Percentiles rank a stretch among this genome's conserved stretches.
Evolutionary conservation across 2,888 invertebrate genomes (phyloP).

Genomic region (Aplocera efformata): DNA sequence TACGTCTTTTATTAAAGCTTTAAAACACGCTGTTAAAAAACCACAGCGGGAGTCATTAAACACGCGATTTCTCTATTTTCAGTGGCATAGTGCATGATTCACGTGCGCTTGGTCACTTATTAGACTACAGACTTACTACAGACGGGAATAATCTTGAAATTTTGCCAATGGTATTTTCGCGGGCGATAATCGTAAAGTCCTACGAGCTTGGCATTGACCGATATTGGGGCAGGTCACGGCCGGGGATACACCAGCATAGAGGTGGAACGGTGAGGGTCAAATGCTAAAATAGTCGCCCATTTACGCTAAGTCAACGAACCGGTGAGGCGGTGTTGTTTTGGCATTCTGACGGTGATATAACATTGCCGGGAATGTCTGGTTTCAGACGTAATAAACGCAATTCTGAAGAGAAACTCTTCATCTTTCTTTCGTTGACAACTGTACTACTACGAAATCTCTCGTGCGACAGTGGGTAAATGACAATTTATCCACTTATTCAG

Average conservation of each 20-base stretch:
- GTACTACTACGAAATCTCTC: no score
- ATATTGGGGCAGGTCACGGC: conserved; percentile 69
- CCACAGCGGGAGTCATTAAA: conserved; percentile 50
- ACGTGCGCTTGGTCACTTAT: conserved; percentile 45
- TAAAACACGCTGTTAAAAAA: conserved; percentile 43
- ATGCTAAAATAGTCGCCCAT: conserved; percentile 26
- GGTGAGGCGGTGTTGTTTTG: conserved; percentile 13
- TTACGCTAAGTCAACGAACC: conserved; percentile 26
- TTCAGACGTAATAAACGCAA: conserved; percentile 2
- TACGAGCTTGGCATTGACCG: conserved; percentile 68
- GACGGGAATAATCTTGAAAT: conserved; percentile 72
- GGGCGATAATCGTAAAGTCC: conserved; percentile 73
- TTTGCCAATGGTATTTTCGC: conserved; percentile 75
- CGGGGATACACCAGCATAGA: conserved; percentile 41
- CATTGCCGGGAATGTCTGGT: conserved; percentile 11
- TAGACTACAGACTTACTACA: conserved; percentile 77
- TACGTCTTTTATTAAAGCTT: conserved; percentile 31
- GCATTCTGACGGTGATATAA: conserved; percentile 11
- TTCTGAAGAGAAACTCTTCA: no score
- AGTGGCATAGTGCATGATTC: conserved; percentile 42
- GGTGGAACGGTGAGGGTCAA: conserved; percentile 37
- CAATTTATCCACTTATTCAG: no score
- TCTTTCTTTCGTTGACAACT: no score
- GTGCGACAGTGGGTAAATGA: no score
- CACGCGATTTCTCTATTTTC: conserved; percentile 38